Percentiles rank a stretch among this genome's conserved stretches.
Evolutionary conservation across 2,113 vertebrate genomes (phyloP).

Genomic region (Syngnathus typhle): DNA sequence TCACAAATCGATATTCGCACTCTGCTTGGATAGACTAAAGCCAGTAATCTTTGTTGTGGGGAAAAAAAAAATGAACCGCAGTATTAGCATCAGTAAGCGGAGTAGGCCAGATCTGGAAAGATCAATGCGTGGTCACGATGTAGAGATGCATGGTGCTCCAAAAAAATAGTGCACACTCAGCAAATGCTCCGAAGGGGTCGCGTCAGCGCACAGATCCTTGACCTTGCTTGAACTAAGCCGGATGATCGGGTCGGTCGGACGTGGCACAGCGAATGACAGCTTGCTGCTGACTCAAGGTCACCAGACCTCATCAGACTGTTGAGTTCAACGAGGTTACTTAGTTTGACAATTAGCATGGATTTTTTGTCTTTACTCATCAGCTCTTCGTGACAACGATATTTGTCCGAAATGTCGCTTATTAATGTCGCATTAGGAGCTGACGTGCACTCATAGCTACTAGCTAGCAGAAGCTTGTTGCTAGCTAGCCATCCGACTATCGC

Average conservation of each 20-base stretch:
- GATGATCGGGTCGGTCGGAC: neutral
- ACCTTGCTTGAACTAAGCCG: constrained; percentile 10
- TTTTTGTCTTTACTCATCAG: too few species aligned
- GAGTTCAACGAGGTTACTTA: too few species aligned
- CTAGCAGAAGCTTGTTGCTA: too few species aligned
- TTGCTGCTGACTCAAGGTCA: constrained; percentile 18
- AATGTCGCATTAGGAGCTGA: too few species aligned
- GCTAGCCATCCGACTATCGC: too few species aligned
- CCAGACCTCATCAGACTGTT: neutral
- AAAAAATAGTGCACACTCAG: constrained; percentile 37
- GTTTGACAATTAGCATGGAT: too few species aligned
- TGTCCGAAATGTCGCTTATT: too few species aligned
- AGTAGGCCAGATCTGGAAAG: constrained; percentile 19
- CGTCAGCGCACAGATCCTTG: constrained; percentile 4
- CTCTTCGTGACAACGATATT: too few species aligned
- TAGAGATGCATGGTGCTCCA: constrained; percentile 28
- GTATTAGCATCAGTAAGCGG: neutral
- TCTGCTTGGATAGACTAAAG: neutral
- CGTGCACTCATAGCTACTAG: too few species aligned
- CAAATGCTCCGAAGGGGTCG: constrained; percentile 25
- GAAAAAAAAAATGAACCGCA: neutral
- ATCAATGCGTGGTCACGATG: constrained; percentile 4
- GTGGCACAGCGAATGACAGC: neutral
- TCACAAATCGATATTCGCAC: neutral
- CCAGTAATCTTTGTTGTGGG: neutral